phyloP scores from a whole-genome alignment of 2,888 invertebrate species.

The Cantharis rufa region DNA sequence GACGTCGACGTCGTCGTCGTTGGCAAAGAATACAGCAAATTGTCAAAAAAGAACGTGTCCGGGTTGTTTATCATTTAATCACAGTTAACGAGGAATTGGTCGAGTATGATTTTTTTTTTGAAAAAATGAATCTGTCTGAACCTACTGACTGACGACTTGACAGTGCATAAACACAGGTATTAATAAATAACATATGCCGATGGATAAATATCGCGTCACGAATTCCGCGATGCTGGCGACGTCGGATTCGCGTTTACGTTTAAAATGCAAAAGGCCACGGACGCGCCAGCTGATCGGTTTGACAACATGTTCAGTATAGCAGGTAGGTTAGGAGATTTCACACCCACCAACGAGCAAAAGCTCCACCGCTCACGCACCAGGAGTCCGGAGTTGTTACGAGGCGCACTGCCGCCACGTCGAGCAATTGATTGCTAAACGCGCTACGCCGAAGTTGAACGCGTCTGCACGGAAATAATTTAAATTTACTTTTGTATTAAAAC shows the following conservation, averaged over 20 bases:
- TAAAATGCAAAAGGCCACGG: constrained; percentile 26
- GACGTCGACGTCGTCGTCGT: constrained; percentile 27
- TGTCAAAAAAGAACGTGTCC: constrained; percentile 50
- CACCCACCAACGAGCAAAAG: constrained; percentile 25
- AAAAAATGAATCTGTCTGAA: constrained; percentile 17
- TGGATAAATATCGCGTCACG: constrained; percentile 31
- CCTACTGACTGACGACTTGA: constrained; percentile 20
- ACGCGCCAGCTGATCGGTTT: constrained; percentile 30
- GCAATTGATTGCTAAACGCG: constrained; percentile 26
- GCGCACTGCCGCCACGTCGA: constrained; percentile 31
- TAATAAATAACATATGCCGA: constrained; percentile 33
- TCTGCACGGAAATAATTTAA: constrained; percentile 4
- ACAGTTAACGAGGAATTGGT: constrained; percentile 16
- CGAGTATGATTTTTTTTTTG: constrained; percentile 19
- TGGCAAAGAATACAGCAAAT: constrained; percentile 51
- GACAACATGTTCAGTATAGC: constrained; percentile 27
- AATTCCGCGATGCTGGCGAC: constrained; percentile 34
- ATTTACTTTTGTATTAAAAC: neutral
- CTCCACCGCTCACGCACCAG: constrained; percentile 32
- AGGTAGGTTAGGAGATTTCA: constrained; percentile 15
- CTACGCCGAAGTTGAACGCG: constrained; percentile 27
- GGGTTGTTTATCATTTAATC: constrained; percentile 50
- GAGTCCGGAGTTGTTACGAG: constrained; percentile 25
- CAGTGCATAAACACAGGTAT: constrained; percentile 28
- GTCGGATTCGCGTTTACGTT: constrained; percentile 33